Percentiles rank a stretch among this genome's conserved stretches.
Conservation (phyloP, 2,797 vertebrate species). For the Sphaeramia orbicularis region DNA sequence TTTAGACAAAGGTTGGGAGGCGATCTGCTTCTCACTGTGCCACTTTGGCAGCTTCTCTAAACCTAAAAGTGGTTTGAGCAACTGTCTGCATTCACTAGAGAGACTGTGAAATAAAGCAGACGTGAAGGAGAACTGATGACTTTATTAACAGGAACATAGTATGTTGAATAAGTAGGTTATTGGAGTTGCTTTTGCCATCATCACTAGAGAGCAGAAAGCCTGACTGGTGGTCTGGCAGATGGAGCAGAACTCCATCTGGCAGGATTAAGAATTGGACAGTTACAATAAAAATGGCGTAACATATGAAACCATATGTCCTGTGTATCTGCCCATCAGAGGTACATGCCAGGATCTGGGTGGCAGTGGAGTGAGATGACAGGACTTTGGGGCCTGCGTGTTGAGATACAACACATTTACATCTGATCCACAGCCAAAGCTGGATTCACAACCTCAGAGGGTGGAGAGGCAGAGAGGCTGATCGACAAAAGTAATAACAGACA, state of each 20-base stretch:
- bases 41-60: conserved; percentile 9
- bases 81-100: conserved; percentile 5
- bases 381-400: conserved; percentile 21
- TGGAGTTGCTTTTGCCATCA: conserved; percentile 51
- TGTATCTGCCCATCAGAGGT: conserved; percentile 32
- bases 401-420: conserved; percentile 38
- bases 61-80: conserved; percentile 7
- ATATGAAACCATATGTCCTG: conserved; percentile 50
- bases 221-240: conserved; percentile 60
- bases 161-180: conserved; percentile 46
- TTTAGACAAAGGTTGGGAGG: no score
- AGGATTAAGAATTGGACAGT: conserved; percentile 56
- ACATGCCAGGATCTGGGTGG: conserved; percentile 53
- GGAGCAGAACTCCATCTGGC: conserved; percentile 57
- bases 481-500: conserved; percentile 23
- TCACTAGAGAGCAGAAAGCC: conserved; percentile 32
- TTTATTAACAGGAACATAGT: conserved; percentile 52
- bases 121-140: conserved; percentile 52
- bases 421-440: conserved; percentile 13
- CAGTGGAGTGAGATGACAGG: conserved; percentile 52
- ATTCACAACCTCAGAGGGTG: conserved; percentile 27
- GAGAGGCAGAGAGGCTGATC: conserved; percentile 25
- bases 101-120: conserved; percentile 38
- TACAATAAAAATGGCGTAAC: conserved; percentile 50
- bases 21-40: neutral